Evolutionary conservation across 2,797 vertebrate species (phyloP).

Genomic region (Peromyscus attwateri): DNA sequence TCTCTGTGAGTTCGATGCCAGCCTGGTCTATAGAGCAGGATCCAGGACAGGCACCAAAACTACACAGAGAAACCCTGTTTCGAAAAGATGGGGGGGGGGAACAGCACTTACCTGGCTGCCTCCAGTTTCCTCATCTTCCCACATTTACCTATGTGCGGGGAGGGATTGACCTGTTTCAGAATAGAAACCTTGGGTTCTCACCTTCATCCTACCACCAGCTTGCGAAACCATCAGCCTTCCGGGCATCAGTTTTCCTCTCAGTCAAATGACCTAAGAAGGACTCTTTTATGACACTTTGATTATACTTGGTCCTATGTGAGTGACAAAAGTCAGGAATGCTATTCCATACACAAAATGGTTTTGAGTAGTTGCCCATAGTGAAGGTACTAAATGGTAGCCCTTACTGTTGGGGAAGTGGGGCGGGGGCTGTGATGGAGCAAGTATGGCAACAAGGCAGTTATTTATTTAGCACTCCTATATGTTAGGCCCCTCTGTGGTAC

Average conservation of each 20-base stretch:
- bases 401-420: background rate
- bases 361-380: background rate
- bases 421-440: background rate
- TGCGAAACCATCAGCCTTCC: background rate
- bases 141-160: background rate
- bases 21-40: no score
- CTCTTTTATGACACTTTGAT: background rate
- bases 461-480: background rate
- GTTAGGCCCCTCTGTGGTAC: background rate
- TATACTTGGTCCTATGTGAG: background rate
- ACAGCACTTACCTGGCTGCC: background rate
- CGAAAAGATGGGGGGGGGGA: background rate
- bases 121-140: background rate
- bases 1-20: no score
- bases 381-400: background rate
- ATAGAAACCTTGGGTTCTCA: background rate
- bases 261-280: constrained; percentile 8
- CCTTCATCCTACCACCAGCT: background rate
- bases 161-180: background rate
- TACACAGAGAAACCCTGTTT: no score
- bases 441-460: background rate
- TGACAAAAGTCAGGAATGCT: background rate
- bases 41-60: no score
- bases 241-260: constrained; percentile 40
- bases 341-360: background rate